A percentile compares a stretch with the other conserved stretches of the same genome.
Conservation (phyloP, 2,888 invertebrate genomes). For the Raillietiella orientalis region DNA sequence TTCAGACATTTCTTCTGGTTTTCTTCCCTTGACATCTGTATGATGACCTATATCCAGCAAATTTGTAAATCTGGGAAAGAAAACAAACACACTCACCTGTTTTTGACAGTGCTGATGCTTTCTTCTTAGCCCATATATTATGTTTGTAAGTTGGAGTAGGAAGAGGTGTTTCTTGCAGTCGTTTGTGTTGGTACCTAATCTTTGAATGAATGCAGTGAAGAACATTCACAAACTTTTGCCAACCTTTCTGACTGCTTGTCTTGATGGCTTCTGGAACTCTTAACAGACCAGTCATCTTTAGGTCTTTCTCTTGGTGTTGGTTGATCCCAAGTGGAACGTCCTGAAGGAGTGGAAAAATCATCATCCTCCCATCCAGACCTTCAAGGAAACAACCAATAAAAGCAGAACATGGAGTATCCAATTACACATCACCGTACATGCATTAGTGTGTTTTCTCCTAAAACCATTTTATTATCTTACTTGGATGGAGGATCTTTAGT, state of each 20-base stretch:
- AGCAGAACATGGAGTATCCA: too few species aligned
- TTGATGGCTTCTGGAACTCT: too few species aligned
- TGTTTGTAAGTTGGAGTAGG: conserved; percentile 64
- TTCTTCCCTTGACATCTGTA: conserved; percentile 22
- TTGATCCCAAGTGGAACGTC: conserved; percentile 64
- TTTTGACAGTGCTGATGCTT: conserved; percentile 25
- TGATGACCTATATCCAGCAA: conserved; percentile 12
- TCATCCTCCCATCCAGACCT: conserved; percentile 22
- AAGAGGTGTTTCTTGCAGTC: conserved; percentile 27
- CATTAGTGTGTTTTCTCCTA: conserved; percentile 5
- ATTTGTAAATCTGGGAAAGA: conserved; percentile 7
- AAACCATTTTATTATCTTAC: conserved; percentile 13
- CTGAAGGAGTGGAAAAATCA: conserved; percentile 24
- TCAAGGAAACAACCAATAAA: too few species aligned
- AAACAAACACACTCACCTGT: conserved; percentile 2
- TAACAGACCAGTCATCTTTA: conserved; percentile 16
- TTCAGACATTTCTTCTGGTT: conserved; percentile 35
- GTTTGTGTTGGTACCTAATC: neutral
- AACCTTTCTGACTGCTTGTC: too few species aligned
- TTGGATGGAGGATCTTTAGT: conserved; percentile 24
- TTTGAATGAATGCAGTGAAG: too few species aligned
- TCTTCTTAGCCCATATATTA: conserved; percentile 38
- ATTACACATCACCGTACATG: too few species aligned
- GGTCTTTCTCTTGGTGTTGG: conserved; percentile 30
- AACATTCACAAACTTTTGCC: too few species aligned